Conservation (phyloP, 2,888 invertebrate genomes). For the Latheticus oryzae region DNA sequence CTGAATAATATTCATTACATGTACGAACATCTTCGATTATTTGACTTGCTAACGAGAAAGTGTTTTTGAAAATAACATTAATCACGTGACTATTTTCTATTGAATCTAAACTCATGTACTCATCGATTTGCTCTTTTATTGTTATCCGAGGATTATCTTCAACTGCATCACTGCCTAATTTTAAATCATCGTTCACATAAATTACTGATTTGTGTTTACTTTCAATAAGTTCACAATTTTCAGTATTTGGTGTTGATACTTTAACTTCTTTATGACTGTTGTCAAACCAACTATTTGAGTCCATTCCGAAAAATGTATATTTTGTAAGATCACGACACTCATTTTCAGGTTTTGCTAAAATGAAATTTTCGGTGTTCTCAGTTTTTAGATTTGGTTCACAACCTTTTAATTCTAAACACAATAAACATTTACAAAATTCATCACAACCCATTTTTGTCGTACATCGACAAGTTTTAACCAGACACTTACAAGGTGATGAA, state of each 20-base stretch:
- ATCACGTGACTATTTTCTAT: conserved; percentile 58
- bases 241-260: conserved; percentile 31
- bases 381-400: conserved; percentile 68
- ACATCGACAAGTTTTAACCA: background rate
- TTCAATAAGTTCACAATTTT: conserved; percentile 33
- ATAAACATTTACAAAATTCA: conserved; percentile 79
- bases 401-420: conserved; percentile 79
- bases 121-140: conserved; percentile 60
- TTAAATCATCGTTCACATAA: conserved; percentile 56
- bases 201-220: conserved; percentile 62
- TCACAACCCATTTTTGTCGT: conserved; percentile 74
- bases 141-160: conserved; percentile 48
- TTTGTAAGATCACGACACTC: conserved; percentile 67
- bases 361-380: conserved; percentile 65
- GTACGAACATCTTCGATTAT: conserved; percentile 61
- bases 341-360: conserved; percentile 69
- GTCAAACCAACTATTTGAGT: conserved; percentile 53
- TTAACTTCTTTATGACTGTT: conserved; percentile 64
- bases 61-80: conserved; percentile 62
- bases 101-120: conserved; percentile 58
- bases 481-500: conserved; percentile 10
- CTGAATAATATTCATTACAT: conserved; percentile 53
- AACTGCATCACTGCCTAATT: conserved; percentile 24
- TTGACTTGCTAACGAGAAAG: conserved; percentile 61
- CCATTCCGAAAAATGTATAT: conserved; percentile 69